A percentile compares a stretch with the other conserved stretches of the same genome.
Conservation (phyloP, 2,797 vertebrate species). For the Esox masquinongy region DNA sequence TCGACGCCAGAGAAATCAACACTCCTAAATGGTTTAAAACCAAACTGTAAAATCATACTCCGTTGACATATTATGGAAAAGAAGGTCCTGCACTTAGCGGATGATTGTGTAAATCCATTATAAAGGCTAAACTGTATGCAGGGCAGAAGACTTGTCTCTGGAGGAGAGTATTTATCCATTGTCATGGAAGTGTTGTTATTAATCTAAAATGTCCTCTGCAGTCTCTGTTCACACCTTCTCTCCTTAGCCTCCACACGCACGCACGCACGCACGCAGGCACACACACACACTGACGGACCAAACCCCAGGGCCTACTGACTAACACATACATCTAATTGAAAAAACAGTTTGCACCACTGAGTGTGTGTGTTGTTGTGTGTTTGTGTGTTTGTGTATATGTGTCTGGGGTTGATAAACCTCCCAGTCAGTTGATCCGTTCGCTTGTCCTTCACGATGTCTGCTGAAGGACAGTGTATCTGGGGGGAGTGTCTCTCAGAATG, state of each 20-base stretch:
- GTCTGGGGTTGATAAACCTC: constrained; percentile 56
- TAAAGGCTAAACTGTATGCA: neutral
- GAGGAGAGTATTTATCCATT: neutral
- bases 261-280: constrained; percentile 17
- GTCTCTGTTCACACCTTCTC: constrained; percentile 28
- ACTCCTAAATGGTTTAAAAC: constrained; percentile 38
- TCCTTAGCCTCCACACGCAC: constrained; percentile 10
- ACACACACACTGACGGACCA: constrained; percentile 1
- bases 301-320: constrained; percentile 1
- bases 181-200: neutral
- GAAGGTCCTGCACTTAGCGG: neutral
- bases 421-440: constrained; percentile 49
- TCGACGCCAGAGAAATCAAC: constrained; percentile 62
- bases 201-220: constrained; percentile 41
- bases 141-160: neutral
- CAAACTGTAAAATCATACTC: constrained; percentile 17
- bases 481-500: constrained; percentile 61
- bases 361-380: constrained; percentile 2
- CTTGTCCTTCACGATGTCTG: constrained; percentile 76
- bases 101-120: neutral
- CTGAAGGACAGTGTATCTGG: constrained; percentile 64
- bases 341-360: neutral
- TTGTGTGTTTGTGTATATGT: constrained; percentile 11
- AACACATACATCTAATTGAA: constrained; percentile 10
- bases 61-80: neutral